Evolutionary conservation across 2,797 vertebrate species (phyloP), one percentile per base, ranked within the genome.

Genomic region (Hemibagrus guttatus): DNA sequence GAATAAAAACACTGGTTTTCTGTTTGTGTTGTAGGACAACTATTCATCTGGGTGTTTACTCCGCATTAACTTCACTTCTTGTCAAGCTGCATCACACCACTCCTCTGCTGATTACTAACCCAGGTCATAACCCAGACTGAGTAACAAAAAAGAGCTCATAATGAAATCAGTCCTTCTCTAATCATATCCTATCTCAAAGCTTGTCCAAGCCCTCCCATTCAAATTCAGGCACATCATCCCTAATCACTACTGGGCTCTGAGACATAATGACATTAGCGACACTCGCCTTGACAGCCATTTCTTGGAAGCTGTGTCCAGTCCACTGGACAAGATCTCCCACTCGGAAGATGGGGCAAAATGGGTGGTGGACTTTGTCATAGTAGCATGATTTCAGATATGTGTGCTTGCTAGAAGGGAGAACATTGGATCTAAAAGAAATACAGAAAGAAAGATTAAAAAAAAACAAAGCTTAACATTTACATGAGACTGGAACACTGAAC

Each of bases 321-420:
- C 95, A 94, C 35, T 80, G 90, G 83, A 98, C 93, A 28, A 99
- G 87, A 46, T 96, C 94, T 12, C 97, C 95, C 66, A 99, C 92
- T 8, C 93, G 92, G 86, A 99, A 99, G 90, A 99, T 98, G 89
- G 98, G 98, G 88, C 98, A 99, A 92, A 98, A 99, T 17, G 93
- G 96, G 85, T 96, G 91, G 39, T 93, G 85, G 28, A 92, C 90
- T 0, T 49, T 90, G 87, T 97, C 94, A 79, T 95, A 97, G 78
- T 83, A 93, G 91, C 98, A 99, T n/a, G 52, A 95, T 90, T 97
- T 99, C 90, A 99, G 93, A 92, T 97, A 98, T 85, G 89, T 87
- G 80, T 90, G 92, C 0, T 97, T 86, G 23, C 90, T 49, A 0
- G 94, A 95, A 7, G 96, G 92, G 31, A 96, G 93, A 84, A 99